phyloP scores from a whole-genome alignment of 2,888 invertebrate species.

The Euspilapteryx auroguttella region DNA sequence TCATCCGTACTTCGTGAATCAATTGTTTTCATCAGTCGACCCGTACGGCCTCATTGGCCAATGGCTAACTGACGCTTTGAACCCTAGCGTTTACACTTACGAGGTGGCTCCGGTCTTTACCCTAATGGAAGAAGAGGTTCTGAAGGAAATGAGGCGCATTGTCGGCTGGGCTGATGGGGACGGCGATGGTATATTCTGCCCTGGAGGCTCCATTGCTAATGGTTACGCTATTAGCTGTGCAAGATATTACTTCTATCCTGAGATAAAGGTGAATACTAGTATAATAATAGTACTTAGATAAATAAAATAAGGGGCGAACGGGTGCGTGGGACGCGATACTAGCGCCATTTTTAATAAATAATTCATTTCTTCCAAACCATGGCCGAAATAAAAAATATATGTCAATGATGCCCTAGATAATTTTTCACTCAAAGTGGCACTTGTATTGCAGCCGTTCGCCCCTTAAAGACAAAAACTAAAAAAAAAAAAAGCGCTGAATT shows the following conservation, averaged over 20 bases:
- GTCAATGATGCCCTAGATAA: no score
- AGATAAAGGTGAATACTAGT: conserved; percentile 70
- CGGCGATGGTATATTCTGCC: conserved; percentile 87
- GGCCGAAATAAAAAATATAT: no score
- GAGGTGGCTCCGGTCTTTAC: conserved; percentile 89
- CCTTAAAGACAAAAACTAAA: no score
- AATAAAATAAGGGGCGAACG: no score
- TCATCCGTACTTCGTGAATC: conserved; percentile 88
- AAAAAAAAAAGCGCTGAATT: no score
- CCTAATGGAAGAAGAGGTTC: conserved; percentile 82
- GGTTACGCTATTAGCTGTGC: conserved; percentile 91
- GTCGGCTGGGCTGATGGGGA: conserved; percentile 73
- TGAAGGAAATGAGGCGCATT: conserved; percentile 76
- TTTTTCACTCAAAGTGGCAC: no score
- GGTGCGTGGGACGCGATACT: no score
- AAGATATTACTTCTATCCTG: conserved; percentile 69
- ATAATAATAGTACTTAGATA: no score
- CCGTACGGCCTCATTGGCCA: conserved; percentile 84
- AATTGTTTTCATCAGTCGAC: conserved; percentile 82
- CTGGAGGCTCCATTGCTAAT: conserved; percentile 89
- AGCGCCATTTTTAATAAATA: no score
- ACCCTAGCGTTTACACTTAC: conserved; percentile 87
- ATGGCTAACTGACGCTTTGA: conserved; percentile 83
- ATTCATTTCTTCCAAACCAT: no score
- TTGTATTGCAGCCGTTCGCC: no score